Evolutionary conservation across 2,888 invertebrate genomes (phyloP).

Genomic region (Erebia epiphron): DNA sequence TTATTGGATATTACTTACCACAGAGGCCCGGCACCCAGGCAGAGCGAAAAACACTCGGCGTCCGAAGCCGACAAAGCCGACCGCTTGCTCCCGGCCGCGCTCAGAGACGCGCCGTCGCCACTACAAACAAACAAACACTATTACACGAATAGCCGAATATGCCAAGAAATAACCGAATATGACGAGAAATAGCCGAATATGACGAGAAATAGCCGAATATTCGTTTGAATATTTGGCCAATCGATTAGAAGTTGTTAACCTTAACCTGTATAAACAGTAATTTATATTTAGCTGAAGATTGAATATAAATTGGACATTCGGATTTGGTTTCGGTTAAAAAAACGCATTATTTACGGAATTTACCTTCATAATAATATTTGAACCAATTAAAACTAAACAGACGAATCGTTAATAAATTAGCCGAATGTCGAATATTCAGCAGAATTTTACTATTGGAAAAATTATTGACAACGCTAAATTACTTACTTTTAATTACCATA

Average conservation of each 20-base stretch:
- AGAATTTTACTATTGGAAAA: too few species aligned
- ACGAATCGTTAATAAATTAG: background rate
- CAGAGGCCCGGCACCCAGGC: constrained; percentile 99
- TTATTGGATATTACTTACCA: constrained; percentile 78
- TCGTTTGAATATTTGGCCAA: background rate
- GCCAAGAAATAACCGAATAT: constrained; percentile 1
- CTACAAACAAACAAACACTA: constrained; percentile 46
- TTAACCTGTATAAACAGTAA: too few species aligned
- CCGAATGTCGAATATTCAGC: too few species aligned
- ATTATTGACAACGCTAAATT: too few species aligned
- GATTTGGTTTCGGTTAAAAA: too few species aligned
- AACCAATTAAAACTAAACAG: too few species aligned
- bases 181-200: constrained; percentile 1
- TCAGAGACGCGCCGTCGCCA: constrained; percentile 73
- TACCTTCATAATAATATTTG: too few species aligned
- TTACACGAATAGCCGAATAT: background rate
- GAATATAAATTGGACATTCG: too few species aligned
- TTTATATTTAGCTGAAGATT: too few species aligned
- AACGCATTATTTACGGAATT: too few species aligned
- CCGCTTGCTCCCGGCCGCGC: constrained; percentile 82
- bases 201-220: constrained; percentile 5
- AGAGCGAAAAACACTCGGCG: constrained; percentile 89
- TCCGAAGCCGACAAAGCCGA: constrained; percentile 87
- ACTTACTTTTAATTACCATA: too few species aligned
- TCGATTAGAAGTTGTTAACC: background rate